Conservation (phyloP, 2,888 invertebrate genomes). For the Cryptophagus acutangulus region DNA sequence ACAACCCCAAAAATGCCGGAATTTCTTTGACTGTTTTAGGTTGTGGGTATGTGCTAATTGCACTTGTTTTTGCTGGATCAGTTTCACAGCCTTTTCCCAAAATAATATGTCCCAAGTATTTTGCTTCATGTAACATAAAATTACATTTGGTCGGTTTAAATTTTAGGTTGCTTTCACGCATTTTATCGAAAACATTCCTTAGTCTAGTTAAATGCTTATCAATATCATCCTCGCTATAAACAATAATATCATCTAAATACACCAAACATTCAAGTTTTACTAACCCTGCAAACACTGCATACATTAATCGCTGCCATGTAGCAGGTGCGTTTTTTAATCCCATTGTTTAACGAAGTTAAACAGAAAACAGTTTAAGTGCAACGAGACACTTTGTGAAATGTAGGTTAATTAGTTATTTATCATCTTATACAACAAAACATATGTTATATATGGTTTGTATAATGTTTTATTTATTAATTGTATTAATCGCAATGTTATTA, state of each 20-base stretch:
- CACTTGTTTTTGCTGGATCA: constrained; percentile 10
- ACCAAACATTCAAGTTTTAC: constrained; percentile 19
- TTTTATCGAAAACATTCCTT: too few relatives aligned
- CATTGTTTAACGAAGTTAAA: too few relatives aligned
- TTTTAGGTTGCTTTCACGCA: constrained; percentile 19
- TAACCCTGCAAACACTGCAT: constrained; percentile 29
- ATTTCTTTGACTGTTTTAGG: constrained; percentile 7
- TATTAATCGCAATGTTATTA: too few relatives aligned
- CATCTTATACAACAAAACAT: too few relatives aligned
- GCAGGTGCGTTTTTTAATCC: constrained; percentile 36
- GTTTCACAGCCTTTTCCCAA: constrained; percentile 4
- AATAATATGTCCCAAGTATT: constrained; percentile 22
- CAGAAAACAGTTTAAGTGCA: too few relatives aligned
- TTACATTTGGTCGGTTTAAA: constrained; percentile 26
- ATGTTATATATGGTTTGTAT: too few relatives aligned
- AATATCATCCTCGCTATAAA: constrained; percentile 13
- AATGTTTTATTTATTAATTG: too few relatives aligned
- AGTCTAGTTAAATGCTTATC: constrained; percentile 6
- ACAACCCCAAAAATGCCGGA: background rate
- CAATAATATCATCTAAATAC: constrained; percentile 24
- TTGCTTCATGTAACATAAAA: constrained; percentile 16
- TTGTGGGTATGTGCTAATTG: constrained; percentile 9
- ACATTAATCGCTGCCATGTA: constrained; percentile 36
- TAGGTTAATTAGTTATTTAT: too few relatives aligned
- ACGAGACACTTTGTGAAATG: too few relatives aligned